A percentile compares a stretch with the other conserved stretches of the same genome.
These are phyloP conservation scores for Anas bahamensis DNA, from an alignment of 2,797 vertebrate genomes.

Conservation along the genomic window DNA sequence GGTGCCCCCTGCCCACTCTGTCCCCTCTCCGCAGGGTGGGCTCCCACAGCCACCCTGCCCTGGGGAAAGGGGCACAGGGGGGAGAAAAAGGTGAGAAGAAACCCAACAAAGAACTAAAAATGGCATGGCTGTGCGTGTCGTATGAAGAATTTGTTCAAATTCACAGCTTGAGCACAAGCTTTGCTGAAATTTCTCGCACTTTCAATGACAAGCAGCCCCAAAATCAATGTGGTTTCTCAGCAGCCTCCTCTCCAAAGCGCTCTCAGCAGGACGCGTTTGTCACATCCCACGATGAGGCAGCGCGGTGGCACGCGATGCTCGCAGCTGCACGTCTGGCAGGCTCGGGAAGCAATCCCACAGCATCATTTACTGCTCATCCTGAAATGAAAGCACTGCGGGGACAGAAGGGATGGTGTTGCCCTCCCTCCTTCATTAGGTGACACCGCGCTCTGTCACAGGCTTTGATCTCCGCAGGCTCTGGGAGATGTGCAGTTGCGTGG, in stretches of 20 bases:
- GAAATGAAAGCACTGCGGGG: accelerated
- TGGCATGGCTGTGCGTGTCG: accelerated
- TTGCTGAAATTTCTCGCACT: not conserved
- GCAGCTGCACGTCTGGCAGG: not conserved
- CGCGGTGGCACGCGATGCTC: accelerated
- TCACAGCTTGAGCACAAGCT: not conserved
- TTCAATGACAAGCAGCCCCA: not conserved
- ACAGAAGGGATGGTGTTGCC: not conserved
- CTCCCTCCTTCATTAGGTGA: not conserved
- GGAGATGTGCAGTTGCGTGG: accelerated
- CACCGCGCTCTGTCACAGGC: accelerated
- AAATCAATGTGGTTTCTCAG: not conserved
- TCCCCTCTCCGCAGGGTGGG: not conserved
- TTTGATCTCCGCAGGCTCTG: accelerated
- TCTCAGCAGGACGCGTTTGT: accelerated
- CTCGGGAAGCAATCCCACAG: accelerated
- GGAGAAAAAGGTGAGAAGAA: not conserved
- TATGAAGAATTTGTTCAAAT: not conserved
- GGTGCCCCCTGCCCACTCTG: not conserved
- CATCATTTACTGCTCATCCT: not conserved
- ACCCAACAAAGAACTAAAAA: not conserved
- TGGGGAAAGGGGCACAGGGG: not conserved
- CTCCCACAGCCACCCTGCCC: not conserved
- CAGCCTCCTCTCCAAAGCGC: not conserved
- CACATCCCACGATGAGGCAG: accelerated